Evolutionary conservation across 1,140 invertebrate genomes (phyloP).

Genomic region (Drosophila malerkotliana): DNA sequence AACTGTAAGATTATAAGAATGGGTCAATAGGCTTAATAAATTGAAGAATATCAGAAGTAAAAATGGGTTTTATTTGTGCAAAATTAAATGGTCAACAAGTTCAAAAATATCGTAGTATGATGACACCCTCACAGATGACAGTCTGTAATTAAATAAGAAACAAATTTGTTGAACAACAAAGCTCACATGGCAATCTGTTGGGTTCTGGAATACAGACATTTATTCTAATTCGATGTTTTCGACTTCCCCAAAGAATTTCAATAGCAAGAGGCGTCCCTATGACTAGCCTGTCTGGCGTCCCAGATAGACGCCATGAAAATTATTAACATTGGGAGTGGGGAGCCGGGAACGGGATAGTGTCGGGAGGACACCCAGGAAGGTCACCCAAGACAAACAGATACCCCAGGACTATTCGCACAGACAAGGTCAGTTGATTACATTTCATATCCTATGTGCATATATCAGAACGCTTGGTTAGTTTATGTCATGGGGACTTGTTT

Average conservation of each 20-base stretch:
- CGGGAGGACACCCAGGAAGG: slow-evolving; percentile 29
- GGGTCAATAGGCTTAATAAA: neutral
- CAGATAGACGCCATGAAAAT: slow-evolving; percentile 24
- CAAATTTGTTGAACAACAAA: neutral
- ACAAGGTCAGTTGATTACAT: slow-evolving; percentile 31
- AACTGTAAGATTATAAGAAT: slow-evolving; percentile 42
- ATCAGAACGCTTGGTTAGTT: neutral
- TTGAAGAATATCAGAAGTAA: too few relatives aligned
- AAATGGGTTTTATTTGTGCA: too few relatives aligned
- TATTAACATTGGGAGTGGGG: neutral
- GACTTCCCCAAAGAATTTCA: slow-evolving; percentile 35
- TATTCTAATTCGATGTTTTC: slow-evolving; percentile 16
- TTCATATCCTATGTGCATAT: slow-evolving; percentile 20
- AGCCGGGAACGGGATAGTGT: neutral
- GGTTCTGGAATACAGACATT: neutral
- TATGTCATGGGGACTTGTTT: slow-evolving; percentile 17
- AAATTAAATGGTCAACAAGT: too few relatives aligned
- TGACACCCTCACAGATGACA: too few relatives aligned
- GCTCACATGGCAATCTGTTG: neutral
- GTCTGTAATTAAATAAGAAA: neutral
- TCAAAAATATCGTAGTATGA: too few relatives aligned
- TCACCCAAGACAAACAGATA: slow-evolving; percentile 4
- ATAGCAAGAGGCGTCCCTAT: slow-evolving; percentile 39
- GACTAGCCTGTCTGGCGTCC: slow-evolving; percentile 65
- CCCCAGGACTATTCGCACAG: slow-evolving; percentile 3